These are phyloP conservation scores for Falco naumanni DNA, from an alignment of 2,797 vertebrate species.

Conservation along the genomic window DNA sequence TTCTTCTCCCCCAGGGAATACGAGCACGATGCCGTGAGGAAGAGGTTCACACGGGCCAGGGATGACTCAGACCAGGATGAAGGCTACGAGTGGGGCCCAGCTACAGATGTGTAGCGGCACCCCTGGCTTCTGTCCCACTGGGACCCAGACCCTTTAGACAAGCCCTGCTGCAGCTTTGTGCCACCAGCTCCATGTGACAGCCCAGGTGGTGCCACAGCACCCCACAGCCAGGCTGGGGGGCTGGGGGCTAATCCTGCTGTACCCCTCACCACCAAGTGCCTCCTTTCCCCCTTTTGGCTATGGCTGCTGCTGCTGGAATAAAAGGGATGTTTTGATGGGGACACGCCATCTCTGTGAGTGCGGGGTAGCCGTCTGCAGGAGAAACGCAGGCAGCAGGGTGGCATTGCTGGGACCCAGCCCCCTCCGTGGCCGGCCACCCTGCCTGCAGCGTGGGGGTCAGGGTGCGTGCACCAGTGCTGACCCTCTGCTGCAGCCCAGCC, in stretches of 20 bases:
- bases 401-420: neutral
- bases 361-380: accelerated
- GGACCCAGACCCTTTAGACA: neutral
- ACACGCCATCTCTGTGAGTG: accelerated
- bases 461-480: accelerated
- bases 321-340: neutral
- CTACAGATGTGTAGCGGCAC: conserved; percentile 87
- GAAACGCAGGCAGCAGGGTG: neutral
- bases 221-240: neutral
- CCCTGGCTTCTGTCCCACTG: neutral
- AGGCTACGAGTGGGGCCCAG: conserved; percentile 91
- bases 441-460: neutral
- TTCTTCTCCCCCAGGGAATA: conserved; percentile 78
- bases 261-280: neutral
- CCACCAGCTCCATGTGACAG: too few species aligned
- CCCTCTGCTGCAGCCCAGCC: neutral
- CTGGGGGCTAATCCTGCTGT: neutral
- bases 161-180: neutral
- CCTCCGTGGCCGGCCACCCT: accelerated
- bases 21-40: conserved; percentile 84
- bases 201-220: neutral
- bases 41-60: conserved; percentile 86
- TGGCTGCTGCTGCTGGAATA: neutral
- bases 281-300: neutral
- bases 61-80: conserved; percentile 87